A percentile compares a stretch with the other conserved stretches of the same genome.
Conservation (phyloP, 1,140 invertebrate species). For the Scaptomyza hsui region DNA sequence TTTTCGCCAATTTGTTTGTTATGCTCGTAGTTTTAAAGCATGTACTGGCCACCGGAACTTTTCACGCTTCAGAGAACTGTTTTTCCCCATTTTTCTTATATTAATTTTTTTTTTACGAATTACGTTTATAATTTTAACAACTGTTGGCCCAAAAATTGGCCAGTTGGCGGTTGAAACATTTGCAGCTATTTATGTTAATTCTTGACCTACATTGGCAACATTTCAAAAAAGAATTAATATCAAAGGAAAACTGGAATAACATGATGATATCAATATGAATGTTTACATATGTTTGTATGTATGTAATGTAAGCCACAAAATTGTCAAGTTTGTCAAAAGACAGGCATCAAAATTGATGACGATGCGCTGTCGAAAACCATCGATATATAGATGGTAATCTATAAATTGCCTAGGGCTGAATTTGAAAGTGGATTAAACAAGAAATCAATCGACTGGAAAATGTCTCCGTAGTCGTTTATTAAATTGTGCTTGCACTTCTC, state of each 20-base stretch:
- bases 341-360: neutral
- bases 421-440: no score
- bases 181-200: conserved; percentile 39
- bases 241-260: neutral
- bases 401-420: no score
- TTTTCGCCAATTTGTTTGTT: neutral
- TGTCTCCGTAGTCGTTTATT: no score
- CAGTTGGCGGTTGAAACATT: conserved; percentile 24
- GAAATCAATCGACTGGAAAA: no score
- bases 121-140: conserved; percentile 39
- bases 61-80: conserved; percentile 38
- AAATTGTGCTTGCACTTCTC: no score
- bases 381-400: neutral
- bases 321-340: conserved; percentile 9
- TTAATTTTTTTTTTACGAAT: conserved; percentile 2
- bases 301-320: neutral
- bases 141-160: conserved; percentile 37
- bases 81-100: conserved; percentile 3
- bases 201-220: conserved; percentile 37
- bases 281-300: neutral
- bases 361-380: neutral
- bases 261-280: conserved; percentile 4
- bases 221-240: neutral
- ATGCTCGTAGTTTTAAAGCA: neutral
- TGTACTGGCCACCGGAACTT: conserved; percentile 16